phyloP scores from a whole-genome alignment of 2,113 vertebrate genomes.

The Astur gentilis region DNA sequence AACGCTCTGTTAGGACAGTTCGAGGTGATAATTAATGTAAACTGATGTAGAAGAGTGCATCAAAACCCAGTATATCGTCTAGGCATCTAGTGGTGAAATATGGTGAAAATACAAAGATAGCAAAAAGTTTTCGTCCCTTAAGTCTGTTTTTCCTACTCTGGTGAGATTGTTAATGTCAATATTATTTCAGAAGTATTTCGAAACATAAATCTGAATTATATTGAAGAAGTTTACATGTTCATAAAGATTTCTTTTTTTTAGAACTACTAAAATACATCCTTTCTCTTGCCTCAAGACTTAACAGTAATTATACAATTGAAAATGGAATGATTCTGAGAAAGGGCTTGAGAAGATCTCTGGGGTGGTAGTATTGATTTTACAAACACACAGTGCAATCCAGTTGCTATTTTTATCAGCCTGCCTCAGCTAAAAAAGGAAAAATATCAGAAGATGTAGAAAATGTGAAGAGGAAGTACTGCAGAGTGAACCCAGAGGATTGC shows the following conservation, averaged over 20 bases:
- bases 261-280: background rate
- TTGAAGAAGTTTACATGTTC: background rate
- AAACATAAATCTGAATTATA: background rate
- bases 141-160: background rate
- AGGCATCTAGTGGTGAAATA: background rate
- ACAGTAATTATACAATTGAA: background rate
- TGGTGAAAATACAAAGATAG: background rate
- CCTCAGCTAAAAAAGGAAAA: conserved; percentile 18
- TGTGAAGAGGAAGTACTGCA: conserved; percentile 51
- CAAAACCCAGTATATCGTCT: background rate
- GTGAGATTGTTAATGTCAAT: background rate
- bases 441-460: conserved; percentile 43
- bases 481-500: conserved; percentile 4
- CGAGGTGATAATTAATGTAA: background rate
- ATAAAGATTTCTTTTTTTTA: background rate
- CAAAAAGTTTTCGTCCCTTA: background rate
- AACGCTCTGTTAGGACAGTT: background rate
- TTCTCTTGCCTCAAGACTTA: background rate
- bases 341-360: background rate
- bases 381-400: background rate
- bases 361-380: background rate
- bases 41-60: background rate
- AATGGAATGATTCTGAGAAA: background rate
- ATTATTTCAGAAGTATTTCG: background rate
- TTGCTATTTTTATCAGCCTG: conserved; percentile 12